These are phyloP conservation scores for Chroicocephalus ridibundus DNA, from an alignment of 2,113 vertebrate species.

Conservation along the genomic window DNA sequence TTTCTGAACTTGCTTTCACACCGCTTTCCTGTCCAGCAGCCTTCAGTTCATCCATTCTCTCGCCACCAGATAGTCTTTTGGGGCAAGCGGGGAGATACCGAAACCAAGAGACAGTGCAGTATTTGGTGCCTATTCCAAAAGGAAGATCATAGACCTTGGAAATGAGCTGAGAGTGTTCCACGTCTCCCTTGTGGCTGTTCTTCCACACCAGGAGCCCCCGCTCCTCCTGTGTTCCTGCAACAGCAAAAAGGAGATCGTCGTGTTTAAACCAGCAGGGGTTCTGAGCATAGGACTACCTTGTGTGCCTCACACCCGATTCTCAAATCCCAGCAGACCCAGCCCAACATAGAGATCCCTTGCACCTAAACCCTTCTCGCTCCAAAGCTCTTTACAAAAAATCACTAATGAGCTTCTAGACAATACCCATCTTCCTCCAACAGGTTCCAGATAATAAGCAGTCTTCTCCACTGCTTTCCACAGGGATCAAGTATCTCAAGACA, in stretches of 20 bases:
- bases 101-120: conserved; percentile 74
- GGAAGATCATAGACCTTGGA: conserved; percentile 86
- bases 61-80: neutral
- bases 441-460: neutral
- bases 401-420: neutral
- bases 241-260: neutral
- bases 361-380: neutral
- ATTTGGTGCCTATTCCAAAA: conserved; percentile 79
- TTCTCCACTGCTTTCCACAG: neutral
- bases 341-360: neutral
- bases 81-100: conserved; percentile 85
- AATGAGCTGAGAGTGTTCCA: conserved; percentile 55
- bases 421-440: neutral
- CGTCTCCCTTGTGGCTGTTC: conserved; percentile 71
- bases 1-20: neutral
- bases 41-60: neutral
- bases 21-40: neutral
- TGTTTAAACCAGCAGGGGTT: neutral
- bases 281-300: neutral
- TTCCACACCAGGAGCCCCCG: conserved; percentile 87
- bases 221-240: conserved; percentile 85
- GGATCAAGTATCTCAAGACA: neutral
- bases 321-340: neutral
- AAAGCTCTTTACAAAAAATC: neutral
- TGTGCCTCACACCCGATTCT: neutral